phyloP scores from a whole-genome alignment of 2,797 vertebrate genomes.

The Thunnus albacares region DNA sequence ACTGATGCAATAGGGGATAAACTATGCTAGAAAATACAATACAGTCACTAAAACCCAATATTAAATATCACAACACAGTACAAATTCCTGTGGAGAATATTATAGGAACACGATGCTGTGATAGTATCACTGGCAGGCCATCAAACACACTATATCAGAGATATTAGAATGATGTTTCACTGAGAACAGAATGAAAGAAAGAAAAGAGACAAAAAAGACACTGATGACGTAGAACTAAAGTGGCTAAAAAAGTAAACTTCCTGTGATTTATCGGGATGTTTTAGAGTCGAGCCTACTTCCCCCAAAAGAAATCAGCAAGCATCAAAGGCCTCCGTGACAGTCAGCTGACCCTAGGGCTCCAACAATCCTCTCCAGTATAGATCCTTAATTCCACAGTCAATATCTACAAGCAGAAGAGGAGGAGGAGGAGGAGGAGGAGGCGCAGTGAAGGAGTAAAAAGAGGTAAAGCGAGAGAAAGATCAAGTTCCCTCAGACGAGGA shows the following conservation, averaged over 20 bases:
- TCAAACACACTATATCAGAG: background rate
- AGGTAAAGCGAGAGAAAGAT: background rate
- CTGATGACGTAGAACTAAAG: background rate
- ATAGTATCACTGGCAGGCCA: background rate
- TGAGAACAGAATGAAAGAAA: background rate
- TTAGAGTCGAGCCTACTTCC: conserved; percentile 3
- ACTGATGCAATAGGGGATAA: background rate
- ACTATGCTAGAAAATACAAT: background rate
- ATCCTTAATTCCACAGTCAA: conserved; percentile 49
- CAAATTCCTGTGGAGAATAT: background rate
- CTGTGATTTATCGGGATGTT: background rate
- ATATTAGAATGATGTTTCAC: background rate
- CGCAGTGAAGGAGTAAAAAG: background rate
- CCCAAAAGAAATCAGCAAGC: background rate
- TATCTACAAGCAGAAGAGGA: conserved; percentile 19
- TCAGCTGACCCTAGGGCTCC: conserved; percentile 52
- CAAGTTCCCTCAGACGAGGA: conserved; percentile 21
- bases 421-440: conserved; percentile 9
- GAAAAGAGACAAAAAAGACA: background rate
- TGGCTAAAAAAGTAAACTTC: background rate
- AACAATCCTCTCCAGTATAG: conserved; percentile 27
- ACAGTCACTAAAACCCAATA: background rate
- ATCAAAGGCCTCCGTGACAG: conserved; percentile 36
- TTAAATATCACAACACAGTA: background rate
- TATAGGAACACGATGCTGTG: background rate